Base-by-base conservation (phyloP, 1,140 invertebrate species). In the Cotesia vestalis region DNA sequence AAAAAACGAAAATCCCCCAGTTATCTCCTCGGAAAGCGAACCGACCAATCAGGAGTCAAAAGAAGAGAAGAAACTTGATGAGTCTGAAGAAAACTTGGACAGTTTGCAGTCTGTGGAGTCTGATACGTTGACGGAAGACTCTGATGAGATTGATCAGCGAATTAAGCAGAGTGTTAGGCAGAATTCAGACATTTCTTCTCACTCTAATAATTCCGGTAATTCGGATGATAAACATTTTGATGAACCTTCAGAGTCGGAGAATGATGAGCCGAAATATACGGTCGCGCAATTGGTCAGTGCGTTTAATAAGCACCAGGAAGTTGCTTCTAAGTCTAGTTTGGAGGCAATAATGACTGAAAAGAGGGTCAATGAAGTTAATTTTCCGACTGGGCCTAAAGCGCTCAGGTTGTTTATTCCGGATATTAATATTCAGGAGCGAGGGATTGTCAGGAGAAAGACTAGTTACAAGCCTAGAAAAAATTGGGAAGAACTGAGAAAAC, bases 301-400 rank as follows among this genome's bases (percentile, higher is more conserved):
- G 0, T 89, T 89, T 62, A 89, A 89, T 69, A 86, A 85, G 27
- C 88, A 89, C 68, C 88, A 89, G 69, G 88, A 89, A 74, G 83
- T 88, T 0, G 86, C 88, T 3, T 88, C 87, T 4, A 86, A 85
- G 61, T 83, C 83, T 1, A 89, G 87, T 17, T 74, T 89, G 1
- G 85, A 88, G 46, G 83, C 87, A 1, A 88, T 88, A 6, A 88
- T 88, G 87, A 85, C 71, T 8, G 85, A 86, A 46, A 84, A 81
- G 34, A 73, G 80, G n/a, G 78, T 86, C 14, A 82, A 82, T 64
- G 81, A 84, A n/a, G 80, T 85, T 2, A 87, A 82, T 0, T 89
- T 89, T 20, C 88, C 88, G 0, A 89, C 88, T 0, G 88, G 88
- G 0, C 87, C 88, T 0, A 89, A 88, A 67, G 88, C 88, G 0